These are phyloP conservation scores for Tinea semifulvella DNA, from an alignment of 2,888 invertebrate species.

Conservation along the genomic window DNA sequence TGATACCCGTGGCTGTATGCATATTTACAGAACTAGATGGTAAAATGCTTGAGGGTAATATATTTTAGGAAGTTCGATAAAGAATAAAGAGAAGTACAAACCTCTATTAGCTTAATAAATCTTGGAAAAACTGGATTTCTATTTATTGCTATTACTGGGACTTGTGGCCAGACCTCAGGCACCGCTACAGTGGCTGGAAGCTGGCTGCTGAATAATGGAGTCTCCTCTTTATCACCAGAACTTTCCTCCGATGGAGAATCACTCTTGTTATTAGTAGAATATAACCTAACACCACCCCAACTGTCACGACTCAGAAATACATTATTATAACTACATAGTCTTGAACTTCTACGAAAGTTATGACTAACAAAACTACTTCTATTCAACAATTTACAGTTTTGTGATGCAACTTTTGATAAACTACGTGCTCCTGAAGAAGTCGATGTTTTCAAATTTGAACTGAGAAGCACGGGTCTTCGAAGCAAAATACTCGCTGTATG, in stretches of 20 bases:
- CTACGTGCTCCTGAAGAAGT: conserved; percentile 35
- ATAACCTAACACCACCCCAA: background rate
- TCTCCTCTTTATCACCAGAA: conserved; percentile 41
- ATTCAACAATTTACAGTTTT: conserved; percentile 32
- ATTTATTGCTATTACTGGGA: conserved; percentile 93
- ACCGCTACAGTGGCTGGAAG: conserved; percentile 91
- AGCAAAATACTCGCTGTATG: conserved; percentile 46
- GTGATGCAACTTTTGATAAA: conserved; percentile 57
- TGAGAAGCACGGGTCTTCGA: conserved; percentile 26
- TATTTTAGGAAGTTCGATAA: no score
- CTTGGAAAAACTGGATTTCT: conserved; percentile 97
- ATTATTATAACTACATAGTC: background rate
- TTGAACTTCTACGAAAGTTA: background rate
- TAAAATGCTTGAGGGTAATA: no score
- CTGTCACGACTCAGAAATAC: background rate
- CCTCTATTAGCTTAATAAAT: conserved; percentile 97
- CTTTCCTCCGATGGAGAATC: conserved; percentile 46
- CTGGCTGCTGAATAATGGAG: conserved; percentile 60
- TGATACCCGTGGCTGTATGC: no score
- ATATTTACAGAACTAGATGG: no score
- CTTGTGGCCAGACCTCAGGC: conserved; percentile 95
- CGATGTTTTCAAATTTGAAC: conserved; percentile 38
- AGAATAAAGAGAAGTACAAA: conserved; percentile 42
- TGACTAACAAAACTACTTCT: background rate
- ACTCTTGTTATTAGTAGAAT: conserved; percentile 35